Percentiles rank a stretch among this genome's conserved stretches.
Conservation (phyloP, 2,113 vertebrate species). For the Engystomops pustulosus region DNA sequence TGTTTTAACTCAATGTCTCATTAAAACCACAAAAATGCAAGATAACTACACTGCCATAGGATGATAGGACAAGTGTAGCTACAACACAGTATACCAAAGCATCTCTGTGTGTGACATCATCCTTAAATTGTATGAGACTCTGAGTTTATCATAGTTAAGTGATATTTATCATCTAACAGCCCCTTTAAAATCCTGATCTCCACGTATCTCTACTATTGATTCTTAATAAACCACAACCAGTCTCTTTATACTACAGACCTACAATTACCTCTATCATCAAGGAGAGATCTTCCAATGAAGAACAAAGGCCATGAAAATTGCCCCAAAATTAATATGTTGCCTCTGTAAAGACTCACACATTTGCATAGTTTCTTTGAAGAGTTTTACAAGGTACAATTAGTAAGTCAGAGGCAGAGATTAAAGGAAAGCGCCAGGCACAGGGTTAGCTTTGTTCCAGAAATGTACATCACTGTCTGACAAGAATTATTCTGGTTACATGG, state of each 20-base stretch:
- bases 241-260: no score
- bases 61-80: no score
- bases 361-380: neutral
- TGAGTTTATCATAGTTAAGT: no score
- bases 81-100: no score
- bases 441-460: neutral
- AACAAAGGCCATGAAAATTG: neutral
- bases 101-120: no score
- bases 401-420: neutral
- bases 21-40: no score
- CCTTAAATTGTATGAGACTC: no score
- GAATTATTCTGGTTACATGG: neutral
- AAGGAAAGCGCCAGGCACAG: neutral
- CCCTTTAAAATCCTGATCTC: no score
- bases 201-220: neutral
- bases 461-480: neutral
- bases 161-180: no score
- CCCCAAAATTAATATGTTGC: neutral
- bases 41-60: no score
- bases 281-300: neutral
- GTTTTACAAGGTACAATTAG: conserved; percentile 20
- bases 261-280: no score
- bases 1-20: no score
- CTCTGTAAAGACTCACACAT: neutral
- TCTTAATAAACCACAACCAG: neutral